Percentiles rank a stretch among this genome's conserved stretches.
Evolutionary conservation across 2,888 invertebrate species (phyloP).

Genomic region (Celastrina argiolus): DNA sequence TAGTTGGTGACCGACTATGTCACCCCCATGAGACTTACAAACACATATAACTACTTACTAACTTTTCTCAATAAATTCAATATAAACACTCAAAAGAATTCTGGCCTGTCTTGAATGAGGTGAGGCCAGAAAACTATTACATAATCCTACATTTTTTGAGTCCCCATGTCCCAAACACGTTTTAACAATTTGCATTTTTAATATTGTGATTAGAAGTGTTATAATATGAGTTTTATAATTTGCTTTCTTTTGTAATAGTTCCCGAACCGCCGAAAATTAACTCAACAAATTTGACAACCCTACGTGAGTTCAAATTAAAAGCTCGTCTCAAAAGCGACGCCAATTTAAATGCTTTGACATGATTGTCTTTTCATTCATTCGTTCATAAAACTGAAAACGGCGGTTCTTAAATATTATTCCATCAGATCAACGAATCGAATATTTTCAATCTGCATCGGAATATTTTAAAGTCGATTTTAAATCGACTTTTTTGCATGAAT

Average conservation of each 20-base stretch:
- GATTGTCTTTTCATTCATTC: slow-evolving; percentile 19
- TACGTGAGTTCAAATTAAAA: slow-evolving; percentile 17
- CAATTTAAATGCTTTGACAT: slow-evolving; percentile 12
- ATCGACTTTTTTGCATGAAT: not conserved
- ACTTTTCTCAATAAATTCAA: too few relatives aligned
- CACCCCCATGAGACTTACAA: too few relatives aligned
- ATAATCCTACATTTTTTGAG: too few relatives aligned
- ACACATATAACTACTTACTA: too few relatives aligned
- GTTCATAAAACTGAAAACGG: slow-evolving; percentile 15
- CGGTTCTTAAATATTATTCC: slow-evolving; percentile 7
- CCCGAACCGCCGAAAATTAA: not conserved
- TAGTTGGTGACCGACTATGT: too few relatives aligned
- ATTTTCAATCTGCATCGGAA: slow-evolving; percentile 3
- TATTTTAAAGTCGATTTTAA: not conserved
- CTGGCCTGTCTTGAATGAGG: too few relatives aligned
- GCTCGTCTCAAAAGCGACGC: slow-evolving; percentile 12
- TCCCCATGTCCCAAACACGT: too few relatives aligned
- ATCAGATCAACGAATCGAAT: not conserved
- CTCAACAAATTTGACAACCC: slow-evolving; percentile 6
- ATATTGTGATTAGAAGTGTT: too few relatives aligned
- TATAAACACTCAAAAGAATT: too few relatives aligned
- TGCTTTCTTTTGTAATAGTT: not conserved
- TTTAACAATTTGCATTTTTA: too few relatives aligned
- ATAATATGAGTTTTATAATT: not conserved
- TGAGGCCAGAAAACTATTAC: too few relatives aligned